A percentile compares a stretch with the other conserved stretches of the same genome.
phyloP scores from a whole-genome alignment of 2,888 invertebrate genomes.

The Eulithis testata region DNA sequence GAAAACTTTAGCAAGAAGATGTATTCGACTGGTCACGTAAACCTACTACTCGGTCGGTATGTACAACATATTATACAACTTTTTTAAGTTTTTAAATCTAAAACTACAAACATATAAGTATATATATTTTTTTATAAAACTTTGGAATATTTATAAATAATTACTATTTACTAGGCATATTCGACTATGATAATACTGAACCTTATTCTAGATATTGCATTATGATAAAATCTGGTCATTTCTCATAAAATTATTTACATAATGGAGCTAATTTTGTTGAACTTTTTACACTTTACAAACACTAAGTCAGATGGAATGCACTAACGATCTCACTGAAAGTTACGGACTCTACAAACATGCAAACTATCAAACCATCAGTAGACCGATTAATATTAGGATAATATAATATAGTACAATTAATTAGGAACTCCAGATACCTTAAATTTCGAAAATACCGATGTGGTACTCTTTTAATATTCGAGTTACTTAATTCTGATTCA shows the following conservation, averaged over 20 bases:
- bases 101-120: conserved; percentile 42
- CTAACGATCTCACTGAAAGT: conserved; percentile 41
- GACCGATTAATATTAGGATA: conserved; percentile 31
- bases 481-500: conserved; percentile 55
- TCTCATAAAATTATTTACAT: conserved; percentile 71
- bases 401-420: conserved; percentile 55
- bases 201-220: conserved; percentile 83
- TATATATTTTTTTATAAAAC: conserved; percentile 63
- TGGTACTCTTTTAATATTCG: conserved; percentile 62
- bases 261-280: conserved; percentile 54
- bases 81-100: conserved; percentile 49
- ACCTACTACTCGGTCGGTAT: conserved; percentile 14
- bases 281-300: conserved; percentile 76
- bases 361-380: conserved; percentile 31
- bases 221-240: conserved; percentile 83
- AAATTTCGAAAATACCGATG: conserved; percentile 62
- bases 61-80: conserved; percentile 30
- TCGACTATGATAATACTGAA: conserved; percentile 82
- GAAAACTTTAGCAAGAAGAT: conserved; percentile 4
- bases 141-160: conserved; percentile 79
- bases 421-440: conserved; percentile 79
- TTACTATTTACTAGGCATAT: conserved; percentile 68
- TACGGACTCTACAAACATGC: conserved; percentile 27
- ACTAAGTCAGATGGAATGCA: conserved; percentile 65
- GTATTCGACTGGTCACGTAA: neutral